Evolutionary conservation across 1,140 invertebrate species (phyloP).

Genomic region (Apis florea): DNA sequence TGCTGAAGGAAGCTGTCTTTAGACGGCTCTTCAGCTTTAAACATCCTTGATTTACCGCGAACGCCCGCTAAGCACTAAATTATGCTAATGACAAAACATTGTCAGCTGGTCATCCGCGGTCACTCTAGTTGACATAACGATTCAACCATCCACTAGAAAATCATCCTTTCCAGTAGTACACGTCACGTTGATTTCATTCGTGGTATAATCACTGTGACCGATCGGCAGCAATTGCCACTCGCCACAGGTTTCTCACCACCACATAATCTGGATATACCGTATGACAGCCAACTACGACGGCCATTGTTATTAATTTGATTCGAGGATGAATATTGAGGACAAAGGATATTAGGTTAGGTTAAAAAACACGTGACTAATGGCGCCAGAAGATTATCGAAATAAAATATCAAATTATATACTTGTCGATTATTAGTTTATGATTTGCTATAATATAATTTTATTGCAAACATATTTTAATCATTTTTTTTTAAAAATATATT

Average conservation of each 20-base stretch:
- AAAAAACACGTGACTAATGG: constrained; percentile 47
- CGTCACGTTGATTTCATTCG: constrained; percentile 29
- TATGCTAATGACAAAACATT: constrained; percentile 66
- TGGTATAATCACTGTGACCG: constrained; percentile 25
- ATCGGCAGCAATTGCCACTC: constrained; percentile 41
- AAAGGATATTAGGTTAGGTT: constrained; percentile 58
- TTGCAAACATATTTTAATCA: background rate
- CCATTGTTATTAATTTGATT: constrained; percentile 70
- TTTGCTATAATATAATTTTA: background rate
- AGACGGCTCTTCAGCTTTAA: constrained; percentile 82
- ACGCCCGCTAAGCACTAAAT: constrained; percentile 46
- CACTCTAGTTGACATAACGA: constrained; percentile 40
- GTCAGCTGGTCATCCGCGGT: constrained; percentile 64
- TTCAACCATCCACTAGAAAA: constrained; percentile 45
- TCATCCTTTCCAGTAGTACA: constrained; percentile 26
- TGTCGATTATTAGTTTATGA: too few species aligned
- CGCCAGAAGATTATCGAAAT: constrained; percentile 30
- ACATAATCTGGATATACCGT: constrained; percentile 51
- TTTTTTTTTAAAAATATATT: background rate
- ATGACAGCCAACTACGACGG: constrained; percentile 67
- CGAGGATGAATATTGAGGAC: constrained; percentile 48
- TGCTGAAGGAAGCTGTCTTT: constrained; percentile 88
- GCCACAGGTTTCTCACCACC: constrained; percentile 46
- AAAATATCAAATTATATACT: constrained; percentile 19
- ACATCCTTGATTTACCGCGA: constrained; percentile 78